These are phyloP conservation scores for Rhingia rostrata DNA, from an alignment of 2,888 invertebrate genomes.

Conservation along the genomic window DNA sequence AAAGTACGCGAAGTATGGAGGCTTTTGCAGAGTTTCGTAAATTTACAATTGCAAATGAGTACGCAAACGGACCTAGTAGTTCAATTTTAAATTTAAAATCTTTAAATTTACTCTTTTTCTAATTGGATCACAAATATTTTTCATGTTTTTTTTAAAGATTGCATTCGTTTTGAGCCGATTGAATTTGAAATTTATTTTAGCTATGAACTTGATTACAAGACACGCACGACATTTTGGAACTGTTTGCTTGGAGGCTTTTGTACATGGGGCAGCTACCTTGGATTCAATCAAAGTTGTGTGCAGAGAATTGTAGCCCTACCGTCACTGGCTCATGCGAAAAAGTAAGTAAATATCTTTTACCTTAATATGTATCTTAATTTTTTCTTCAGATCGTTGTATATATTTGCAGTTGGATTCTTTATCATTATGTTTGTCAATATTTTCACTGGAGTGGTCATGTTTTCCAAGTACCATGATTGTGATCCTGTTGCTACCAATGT, in stretches of 20 bases:
- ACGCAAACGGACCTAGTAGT: no score
- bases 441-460: constrained; percentile 84
- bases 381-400: constrained; percentile 82
- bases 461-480: constrained; percentile 84
- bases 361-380: background rate
- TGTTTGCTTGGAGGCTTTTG: constrained; percentile 85
- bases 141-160: no score
- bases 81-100: no score
- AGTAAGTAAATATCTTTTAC: constrained; percentile 77
- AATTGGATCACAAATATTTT: no score
- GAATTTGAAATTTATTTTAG: constrained; percentile 80
- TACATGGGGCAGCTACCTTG: constrained; percentile 86
- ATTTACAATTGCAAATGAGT: no score
- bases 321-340: constrained; percentile 84
- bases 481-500: constrained; percentile 83
- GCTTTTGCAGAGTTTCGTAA: no score
- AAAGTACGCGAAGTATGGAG: no score
- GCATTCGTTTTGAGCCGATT: background rate
- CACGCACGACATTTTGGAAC: constrained; percentile 87
- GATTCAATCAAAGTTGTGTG: constrained; percentile 89
- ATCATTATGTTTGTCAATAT: constrained; percentile 84
- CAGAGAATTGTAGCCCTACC: constrained; percentile 88
- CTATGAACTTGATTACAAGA: constrained; percentile 85
- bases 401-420: constrained; percentile 84
- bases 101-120: no score